Conservation (phyloP, 2,888 invertebrate genomes). For the Ichneumoninae sp. region DNA sequence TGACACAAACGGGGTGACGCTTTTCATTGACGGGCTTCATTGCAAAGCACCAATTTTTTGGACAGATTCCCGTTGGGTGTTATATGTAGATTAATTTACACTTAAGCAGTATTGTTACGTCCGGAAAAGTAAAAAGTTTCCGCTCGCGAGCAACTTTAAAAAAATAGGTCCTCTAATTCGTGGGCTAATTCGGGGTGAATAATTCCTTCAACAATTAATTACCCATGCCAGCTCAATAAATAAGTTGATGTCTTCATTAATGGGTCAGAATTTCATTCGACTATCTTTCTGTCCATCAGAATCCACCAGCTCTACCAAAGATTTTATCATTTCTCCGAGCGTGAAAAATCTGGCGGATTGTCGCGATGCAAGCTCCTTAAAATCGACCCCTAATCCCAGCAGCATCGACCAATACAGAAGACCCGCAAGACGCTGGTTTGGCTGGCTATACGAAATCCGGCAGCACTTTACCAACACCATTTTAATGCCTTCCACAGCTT, state of each 20-base stretch:
- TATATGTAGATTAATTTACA: conserved; percentile 44
- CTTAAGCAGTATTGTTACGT: background rate
- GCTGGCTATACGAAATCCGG: conserved; percentile 55
- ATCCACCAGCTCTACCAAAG: conserved; percentile 2
- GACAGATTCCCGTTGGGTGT: conserved; percentile 42
- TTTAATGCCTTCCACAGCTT: conserved; percentile 56
- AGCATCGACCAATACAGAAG: conserved; percentile 56
- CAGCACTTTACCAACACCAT: conserved; percentile 60
- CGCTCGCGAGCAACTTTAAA: background rate
- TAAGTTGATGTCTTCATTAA: conserved; percentile 40
- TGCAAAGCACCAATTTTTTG: conserved; percentile 9
- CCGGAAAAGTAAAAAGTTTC: background rate
- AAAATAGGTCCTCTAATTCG: background rate
- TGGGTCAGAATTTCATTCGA: conserved; percentile 4
- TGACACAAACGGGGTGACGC: conserved; percentile 32
- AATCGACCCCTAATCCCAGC: conserved; percentile 65
- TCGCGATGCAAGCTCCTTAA: conserved; percentile 58
- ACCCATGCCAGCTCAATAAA: background rate
- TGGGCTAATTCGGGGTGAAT: background rate
- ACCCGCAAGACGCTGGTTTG: conserved; percentile 44
- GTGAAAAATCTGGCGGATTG: conserved; percentile 32
- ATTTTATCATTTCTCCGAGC: conserved; percentile 30
- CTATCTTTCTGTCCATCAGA: conserved; percentile 44
- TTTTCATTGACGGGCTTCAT: conserved; percentile 23
- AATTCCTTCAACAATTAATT: conserved; percentile 22